Evolutionary conservation across 2,113 vertebrate genomes (phyloP).

Genomic region (Crocuta crocuta): DNA sequence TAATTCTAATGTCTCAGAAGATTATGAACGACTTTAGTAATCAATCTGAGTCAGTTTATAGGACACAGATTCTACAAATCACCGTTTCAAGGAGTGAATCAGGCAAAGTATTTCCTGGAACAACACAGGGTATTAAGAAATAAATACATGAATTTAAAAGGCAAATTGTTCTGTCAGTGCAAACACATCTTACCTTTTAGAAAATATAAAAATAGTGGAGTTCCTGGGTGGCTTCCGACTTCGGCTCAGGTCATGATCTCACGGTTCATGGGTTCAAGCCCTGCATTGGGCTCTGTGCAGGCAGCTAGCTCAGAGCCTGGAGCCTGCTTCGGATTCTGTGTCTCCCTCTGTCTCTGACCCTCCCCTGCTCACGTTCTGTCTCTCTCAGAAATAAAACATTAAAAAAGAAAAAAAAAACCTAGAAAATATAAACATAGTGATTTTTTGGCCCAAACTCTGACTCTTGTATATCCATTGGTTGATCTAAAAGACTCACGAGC

Average conservation of each 20-base stretch:
- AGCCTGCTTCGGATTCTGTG: no score
- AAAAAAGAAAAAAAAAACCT: no score
- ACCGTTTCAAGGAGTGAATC: background rate
- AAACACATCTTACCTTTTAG: background rate
- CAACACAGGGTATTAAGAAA: background rate
- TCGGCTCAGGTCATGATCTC: no score
- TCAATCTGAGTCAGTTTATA: background rate
- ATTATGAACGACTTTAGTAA: background rate
- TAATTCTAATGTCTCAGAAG: slow-evolving; percentile 18
- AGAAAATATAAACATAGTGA: background rate
- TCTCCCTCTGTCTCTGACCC: no score
- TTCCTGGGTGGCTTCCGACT: no score
- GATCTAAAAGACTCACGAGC: background rate
- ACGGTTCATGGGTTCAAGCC: no score
- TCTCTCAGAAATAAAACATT: no score
- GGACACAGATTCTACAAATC: background rate
- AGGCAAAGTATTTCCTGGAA: slow-evolving; percentile 5
- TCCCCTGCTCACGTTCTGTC: no score
- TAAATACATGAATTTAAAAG: background rate
- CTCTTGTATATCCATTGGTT: background rate
- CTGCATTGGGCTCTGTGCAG: no score
- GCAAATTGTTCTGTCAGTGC: background rate
- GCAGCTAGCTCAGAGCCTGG: no score
- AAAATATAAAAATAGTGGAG: background rate
- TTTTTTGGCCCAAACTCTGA: background rate